phyloP scores from a whole-genome alignment of 2,797 vertebrate genomes.

The Dallia pectoralis region DNA sequence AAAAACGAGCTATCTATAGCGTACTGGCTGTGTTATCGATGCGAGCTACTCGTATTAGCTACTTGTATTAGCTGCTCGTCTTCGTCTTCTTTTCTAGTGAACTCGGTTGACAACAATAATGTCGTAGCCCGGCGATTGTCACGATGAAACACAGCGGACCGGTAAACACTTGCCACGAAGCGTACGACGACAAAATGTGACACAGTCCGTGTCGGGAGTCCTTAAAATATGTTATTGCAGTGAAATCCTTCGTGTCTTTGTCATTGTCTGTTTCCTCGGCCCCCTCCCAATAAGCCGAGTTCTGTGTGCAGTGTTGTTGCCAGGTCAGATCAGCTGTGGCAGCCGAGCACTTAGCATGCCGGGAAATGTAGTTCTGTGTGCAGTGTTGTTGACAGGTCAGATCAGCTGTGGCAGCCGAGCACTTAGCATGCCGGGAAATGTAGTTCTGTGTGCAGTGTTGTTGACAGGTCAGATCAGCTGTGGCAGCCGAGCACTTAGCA shows the following conservation, averaged over 20 bases:
- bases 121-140: slow-evolving; percentile 52
- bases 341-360: slow-evolving; percentile 37
- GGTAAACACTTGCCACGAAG: slow-evolving; percentile 9
- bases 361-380: slow-evolving; percentile 65
- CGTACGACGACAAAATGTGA: slow-evolving; percentile 30
- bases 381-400: no score
- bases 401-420: slow-evolving; percentile 73
- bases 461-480: slow-evolving; percentile 84
- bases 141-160: slow-evolving; percentile 21
- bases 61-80: no score
- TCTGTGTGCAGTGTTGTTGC: slow-evolving; percentile 73
- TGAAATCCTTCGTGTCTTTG: slow-evolving; percentile 54
- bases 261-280: slow-evolving; percentile 74
- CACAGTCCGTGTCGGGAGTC: slow-evolving; percentile 34
- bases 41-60: no score
- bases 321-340: slow-evolving; percentile 80
- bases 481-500: slow-evolving; percentile 35
- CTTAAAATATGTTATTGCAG: slow-evolving; percentile 50
- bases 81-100: no score
- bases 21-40: slow-evolving; percentile 32
- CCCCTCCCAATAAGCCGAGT: slow-evolving; percentile 65
- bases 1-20: neutral
- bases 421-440: slow-evolving; percentile 59
- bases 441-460: no score
- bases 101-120: slow-evolving; percentile 63